Percentiles rank a stretch among this genome's conserved stretches.
Conservation (phyloP, 2,888 invertebrate genomes). For the Thera obeliscata region DNA sequence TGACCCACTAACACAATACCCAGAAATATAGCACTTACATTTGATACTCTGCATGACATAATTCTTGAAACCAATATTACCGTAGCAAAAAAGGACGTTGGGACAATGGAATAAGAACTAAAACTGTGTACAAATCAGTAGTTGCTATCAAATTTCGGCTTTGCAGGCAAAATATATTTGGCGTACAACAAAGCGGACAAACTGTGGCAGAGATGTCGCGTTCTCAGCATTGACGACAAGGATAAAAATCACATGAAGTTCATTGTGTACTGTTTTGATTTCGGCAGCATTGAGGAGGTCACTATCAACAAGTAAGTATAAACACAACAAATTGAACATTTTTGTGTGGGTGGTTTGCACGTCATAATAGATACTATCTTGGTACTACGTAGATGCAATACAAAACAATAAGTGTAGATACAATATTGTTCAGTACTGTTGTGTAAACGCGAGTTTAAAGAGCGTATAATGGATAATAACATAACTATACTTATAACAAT, state of each 20-base stretch:
- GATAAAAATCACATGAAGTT: conserved; percentile 61
- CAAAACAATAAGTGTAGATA: too few relatives aligned
- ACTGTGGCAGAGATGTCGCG: conserved; percentile 88
- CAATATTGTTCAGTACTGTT: too few relatives aligned
- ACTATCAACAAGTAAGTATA: conserved; percentile 75
- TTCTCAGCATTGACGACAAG: conserved; percentile 66
- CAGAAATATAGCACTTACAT: neutral
- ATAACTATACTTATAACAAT: too few relatives aligned
- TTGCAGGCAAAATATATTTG: conserved; percentile 86
- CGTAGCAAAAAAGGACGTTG: neutral
- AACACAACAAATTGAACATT: neutral
- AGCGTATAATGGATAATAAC: too few relatives aligned
- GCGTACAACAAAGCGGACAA: conserved; percentile 81
- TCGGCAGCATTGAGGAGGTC: conserved; percentile 83
- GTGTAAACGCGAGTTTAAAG: too few relatives aligned
- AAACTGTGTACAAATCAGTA: neutral
- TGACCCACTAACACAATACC: neutral
- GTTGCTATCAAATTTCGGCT: conserved; percentile 18
- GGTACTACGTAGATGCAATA: too few relatives aligned
- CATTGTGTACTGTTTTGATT: conserved; percentile 86
- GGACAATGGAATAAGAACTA: neutral
- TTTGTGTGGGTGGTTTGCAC: too few relatives aligned
- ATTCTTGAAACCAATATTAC: neutral
- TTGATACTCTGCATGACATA: neutral
- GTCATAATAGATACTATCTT: too few relatives aligned